A percentile compares a stretch with the other conserved stretches of the same genome.
These are phyloP conservation scores for Xenopus laevis DNA, from an alignment of 2,113 vertebrate species.

Conservation along the genomic window DNA sequence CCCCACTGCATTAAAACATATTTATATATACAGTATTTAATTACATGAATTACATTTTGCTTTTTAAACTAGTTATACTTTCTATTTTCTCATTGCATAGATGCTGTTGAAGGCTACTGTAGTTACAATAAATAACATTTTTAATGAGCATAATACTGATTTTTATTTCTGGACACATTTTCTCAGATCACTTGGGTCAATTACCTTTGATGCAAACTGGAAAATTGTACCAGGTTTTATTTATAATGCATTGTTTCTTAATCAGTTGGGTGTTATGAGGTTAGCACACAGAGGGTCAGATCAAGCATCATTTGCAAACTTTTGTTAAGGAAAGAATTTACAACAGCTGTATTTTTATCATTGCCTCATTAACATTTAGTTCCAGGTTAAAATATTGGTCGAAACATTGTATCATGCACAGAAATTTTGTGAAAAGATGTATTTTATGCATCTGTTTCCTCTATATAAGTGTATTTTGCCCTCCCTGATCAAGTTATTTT, in stretches of 20 bases:
- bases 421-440: too few species aligned
- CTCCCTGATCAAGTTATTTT: too few species aligned
- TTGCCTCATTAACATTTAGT: neutral
- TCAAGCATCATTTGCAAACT: slow-evolving; percentile 31
- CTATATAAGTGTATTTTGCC: too few species aligned
- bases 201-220: slow-evolving; percentile 26
- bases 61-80: too few species aligned
- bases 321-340: slow-evolving; percentile 36
- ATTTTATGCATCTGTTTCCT: too few species aligned
- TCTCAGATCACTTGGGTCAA: slow-evolving; percentile 35
- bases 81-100: neutral
- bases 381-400: too few species aligned
- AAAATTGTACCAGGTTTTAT: slow-evolving; percentile 45
- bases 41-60: neutral
- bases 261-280: slow-evolving; percentile 44
- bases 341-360: slow-evolving; percentile 38
- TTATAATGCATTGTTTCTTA: slow-evolving; percentile 47
- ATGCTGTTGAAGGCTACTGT: neutral
- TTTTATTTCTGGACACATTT: slow-evolving; percentile 40
- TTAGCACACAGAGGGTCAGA: slow-evolving; percentile 36
- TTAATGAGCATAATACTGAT: slow-evolving; percentile 34
- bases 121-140: slow-evolving; percentile 36
- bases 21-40: neutral
- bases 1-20: too few species aligned
- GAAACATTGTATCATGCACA: too few species aligned